Conservation (phyloP, 1,140 invertebrate genomes). For the Alviniconcha marisindica region DNA sequence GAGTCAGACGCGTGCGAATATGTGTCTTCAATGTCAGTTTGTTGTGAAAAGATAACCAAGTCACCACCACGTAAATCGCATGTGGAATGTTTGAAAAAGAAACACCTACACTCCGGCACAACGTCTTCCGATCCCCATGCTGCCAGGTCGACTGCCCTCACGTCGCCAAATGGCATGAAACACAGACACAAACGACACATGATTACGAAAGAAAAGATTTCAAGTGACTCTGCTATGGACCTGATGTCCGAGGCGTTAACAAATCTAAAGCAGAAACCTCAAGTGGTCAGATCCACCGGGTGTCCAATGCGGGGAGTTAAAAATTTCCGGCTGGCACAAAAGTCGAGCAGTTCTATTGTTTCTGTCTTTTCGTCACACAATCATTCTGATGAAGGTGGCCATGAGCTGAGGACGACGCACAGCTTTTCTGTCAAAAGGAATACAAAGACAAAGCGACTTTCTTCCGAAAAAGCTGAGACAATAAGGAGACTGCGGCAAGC, state of each 20-base stretch:
- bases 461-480: not conserved
- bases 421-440: not conserved
- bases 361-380: not conserved
- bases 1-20: no score
- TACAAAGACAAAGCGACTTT: not conserved
- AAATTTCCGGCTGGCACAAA: conserved; percentile 2
- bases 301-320: not conserved
- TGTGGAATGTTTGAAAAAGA: no score
- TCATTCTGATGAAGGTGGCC: not conserved
- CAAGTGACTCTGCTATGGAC: conserved; percentile 2
- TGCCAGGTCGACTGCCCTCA: no score
- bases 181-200: not conserved
- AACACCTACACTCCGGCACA: no score
- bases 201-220: not conserved
- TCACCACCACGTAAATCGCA: no score
- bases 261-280: conserved; percentile 8
- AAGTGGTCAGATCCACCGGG: no score
- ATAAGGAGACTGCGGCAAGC: not conserved
- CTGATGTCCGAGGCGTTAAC: not conserved
- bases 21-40: no score
- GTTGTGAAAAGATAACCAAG: no score
- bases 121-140: no score
- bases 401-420: not conserved
- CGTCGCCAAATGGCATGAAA: no score
- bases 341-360: not conserved